Evolutionary conservation across 1,140 invertebrate genomes (phyloP).

Genomic region (Temnothorax curvispinosus): DNA sequence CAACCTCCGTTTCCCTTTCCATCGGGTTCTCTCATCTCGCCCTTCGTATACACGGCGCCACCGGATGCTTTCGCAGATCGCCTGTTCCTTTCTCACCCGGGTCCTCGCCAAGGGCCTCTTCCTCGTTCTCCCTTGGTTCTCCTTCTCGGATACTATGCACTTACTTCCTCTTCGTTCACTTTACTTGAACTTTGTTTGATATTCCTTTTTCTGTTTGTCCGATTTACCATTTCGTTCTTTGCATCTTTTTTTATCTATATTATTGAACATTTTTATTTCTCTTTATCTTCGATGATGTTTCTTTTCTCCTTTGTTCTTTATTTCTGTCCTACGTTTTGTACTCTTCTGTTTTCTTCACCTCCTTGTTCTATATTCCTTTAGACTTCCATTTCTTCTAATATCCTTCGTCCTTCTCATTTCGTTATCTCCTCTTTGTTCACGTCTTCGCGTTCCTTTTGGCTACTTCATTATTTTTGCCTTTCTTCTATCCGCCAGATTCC

Average conservation of each 20-base stretch:
- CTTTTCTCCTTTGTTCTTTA: background rate
- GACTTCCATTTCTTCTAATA: background rate
- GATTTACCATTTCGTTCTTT: background rate
- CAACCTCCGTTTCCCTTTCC: slow-evolving; percentile 35
- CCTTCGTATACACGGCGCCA: slow-evolving; percentile 78
- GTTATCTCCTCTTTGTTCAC: background rate
- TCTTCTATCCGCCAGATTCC: background rate
- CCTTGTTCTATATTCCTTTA: background rate
- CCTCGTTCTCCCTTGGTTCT: slow-evolving; percentile 7
- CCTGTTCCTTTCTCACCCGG: slow-evolving; percentile 53
- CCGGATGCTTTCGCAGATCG: slow-evolving; percentile 74
- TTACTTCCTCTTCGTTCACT: slow-evolving; percentile 6
- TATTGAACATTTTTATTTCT: background rate
- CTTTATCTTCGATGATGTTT: background rate
- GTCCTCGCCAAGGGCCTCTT: slow-evolving; percentile 21
- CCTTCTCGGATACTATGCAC: background rate
- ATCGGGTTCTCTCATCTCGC: slow-evolving; percentile 26
- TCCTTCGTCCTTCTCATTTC: background rate
- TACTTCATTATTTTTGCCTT: slow-evolving; percentile 35
- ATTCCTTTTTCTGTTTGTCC: slow-evolving; percentile 37
- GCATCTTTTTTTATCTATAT: background rate
- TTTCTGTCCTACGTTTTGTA: too few relatives aligned
- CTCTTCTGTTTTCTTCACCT: too few relatives aligned
- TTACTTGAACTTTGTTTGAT: background rate
- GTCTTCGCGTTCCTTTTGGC: slow-evolving; percentile 11